Conservation (phyloP, 1,140 invertebrate species). For the Hylaeus volcanicus region DNA sequence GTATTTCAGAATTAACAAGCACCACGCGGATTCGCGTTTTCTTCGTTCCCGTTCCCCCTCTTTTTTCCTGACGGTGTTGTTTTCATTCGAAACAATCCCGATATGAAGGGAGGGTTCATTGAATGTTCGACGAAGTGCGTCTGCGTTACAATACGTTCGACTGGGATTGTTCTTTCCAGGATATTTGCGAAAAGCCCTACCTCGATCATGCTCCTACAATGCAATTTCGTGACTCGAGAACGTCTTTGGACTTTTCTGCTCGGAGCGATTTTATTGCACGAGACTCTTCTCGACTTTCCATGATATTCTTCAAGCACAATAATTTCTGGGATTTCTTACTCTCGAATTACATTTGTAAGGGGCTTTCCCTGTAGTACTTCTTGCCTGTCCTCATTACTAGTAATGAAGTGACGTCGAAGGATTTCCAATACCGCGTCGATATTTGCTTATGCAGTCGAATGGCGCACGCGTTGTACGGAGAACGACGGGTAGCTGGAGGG, state of each 20-base stretch:
- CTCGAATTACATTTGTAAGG: neutral
- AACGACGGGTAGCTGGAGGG: too few relatives aligned
- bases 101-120: neutral
- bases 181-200: neutral
- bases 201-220: too few relatives aligned
- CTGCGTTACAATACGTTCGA: too few relatives aligned
- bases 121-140: neutral
- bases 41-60: neutral
- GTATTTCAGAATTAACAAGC: slow-evolving; percentile 56
- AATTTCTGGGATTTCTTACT: neutral
- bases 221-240: neutral
- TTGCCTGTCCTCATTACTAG: neutral
- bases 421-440: neutral
- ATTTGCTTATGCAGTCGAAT: neutral
- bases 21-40: neutral
- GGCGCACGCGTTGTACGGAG: too few relatives aligned
- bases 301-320: neutral
- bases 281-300: neutral
- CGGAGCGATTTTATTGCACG: neutral
- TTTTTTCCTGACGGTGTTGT: neutral
- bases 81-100: neutral
- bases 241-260: neutral
- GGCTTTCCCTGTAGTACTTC: neutral
- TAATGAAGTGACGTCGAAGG: neutral
- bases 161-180: neutral